Evolutionary conservation across 2,888 invertebrate genomes (phyloP), one percentile per base, ranked within the genome.

Genomic region (Cosmopolites sordidus): DNA sequence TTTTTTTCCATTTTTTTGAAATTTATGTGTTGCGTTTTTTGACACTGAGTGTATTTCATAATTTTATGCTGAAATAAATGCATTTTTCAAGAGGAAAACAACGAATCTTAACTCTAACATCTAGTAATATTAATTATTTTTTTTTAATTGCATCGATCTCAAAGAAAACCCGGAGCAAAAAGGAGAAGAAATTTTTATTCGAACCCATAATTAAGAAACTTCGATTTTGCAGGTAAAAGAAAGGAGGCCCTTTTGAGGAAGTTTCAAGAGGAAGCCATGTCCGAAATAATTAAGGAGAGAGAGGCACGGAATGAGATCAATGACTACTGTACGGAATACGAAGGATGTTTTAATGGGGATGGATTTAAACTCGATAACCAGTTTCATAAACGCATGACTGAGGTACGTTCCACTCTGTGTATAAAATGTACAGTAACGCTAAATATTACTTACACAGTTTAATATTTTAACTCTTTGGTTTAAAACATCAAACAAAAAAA

Each of bases 281-380:
- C 61, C 17, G 69, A 71, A 65, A 66, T 69, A 45, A 58, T 64
- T 37, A 56, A 60, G 14, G 69, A 71, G 54, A 14, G 18, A 9
- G 58, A 61, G 16, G 57, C 59, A 2, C 62, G 63, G 16, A 62
- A 64, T 6, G 62, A 65, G 8, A 58, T 63, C 1, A 30, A 41
- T 27, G 63, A 69, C 50, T 72, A 71, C 58, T 69, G 69, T 53
- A 71, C 71, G 1, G 68, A 69, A 57, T 72, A 73, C 57, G 70
- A 71, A 48, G 64, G 62, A 12, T 65, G 65, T 52, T 69, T 62
- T 58, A 60, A 64, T 43, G 58, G 62, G 42, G 60, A 64, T 1
- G 65, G 65, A 16, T 68, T 65, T 57, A 51, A 62, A 43, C 58
- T 62, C 3, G 58, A 64, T 29, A 61, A 66, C n/a, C 54, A 66